Percentiles rank a stretch among this genome's conserved stretches.
Evolutionary conservation across 1,140 invertebrate species (phyloP).

Genomic region (Diplogasteroides magnus): DNA sequence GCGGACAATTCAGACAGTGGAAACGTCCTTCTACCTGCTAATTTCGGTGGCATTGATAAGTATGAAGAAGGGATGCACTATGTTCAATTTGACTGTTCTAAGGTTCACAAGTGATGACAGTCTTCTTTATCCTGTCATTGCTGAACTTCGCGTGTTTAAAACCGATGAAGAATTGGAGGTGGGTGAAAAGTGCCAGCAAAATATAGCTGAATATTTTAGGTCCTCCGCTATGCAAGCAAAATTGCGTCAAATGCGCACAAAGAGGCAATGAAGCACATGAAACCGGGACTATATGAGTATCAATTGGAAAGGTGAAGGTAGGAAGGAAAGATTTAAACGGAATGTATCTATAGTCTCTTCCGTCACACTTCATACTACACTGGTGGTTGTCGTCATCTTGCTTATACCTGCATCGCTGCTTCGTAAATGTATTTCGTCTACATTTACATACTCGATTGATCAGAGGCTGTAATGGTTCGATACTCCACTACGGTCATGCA

Average conservation of each 20-base stretch:
- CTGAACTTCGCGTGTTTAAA: constrained; percentile 51
- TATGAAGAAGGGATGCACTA: not conserved
- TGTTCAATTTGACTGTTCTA: too few relatives aligned
- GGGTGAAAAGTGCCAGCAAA: too few relatives aligned
- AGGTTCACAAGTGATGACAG: constrained; percentile 24
- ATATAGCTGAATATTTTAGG: too few relatives aligned
- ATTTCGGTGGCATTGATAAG: constrained; percentile 26
- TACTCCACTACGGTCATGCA: constrained; percentile 94
- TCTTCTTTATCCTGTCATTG: constrained; percentile 46
- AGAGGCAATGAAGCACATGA: constrained; percentile 34
- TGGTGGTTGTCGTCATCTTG: constrained; percentile 52
- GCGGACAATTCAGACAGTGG: constrained; percentile 35
- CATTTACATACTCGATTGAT: constrained; percentile 17
- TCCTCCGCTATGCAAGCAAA: constrained; percentile 34
- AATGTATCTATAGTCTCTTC: constrained; percentile 37
- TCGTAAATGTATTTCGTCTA: not conserved
- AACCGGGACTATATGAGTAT: constrained; percentile 67
- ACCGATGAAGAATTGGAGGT: constrained; percentile 47
- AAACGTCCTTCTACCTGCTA: constrained; percentile 22
- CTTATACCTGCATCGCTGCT: constrained; percentile 55
- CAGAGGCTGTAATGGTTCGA: constrained; percentile 77
- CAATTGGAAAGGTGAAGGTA: constrained; percentile 74
- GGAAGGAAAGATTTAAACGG: not conserved
- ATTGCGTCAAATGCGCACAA: constrained; percentile 34
- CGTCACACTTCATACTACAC: constrained; percentile 50